Evolutionary conservation across 2,888 invertebrate species (phyloP), one percentile per base, ranked within the genome.

Genomic region (Drosophila putrida): DNA sequence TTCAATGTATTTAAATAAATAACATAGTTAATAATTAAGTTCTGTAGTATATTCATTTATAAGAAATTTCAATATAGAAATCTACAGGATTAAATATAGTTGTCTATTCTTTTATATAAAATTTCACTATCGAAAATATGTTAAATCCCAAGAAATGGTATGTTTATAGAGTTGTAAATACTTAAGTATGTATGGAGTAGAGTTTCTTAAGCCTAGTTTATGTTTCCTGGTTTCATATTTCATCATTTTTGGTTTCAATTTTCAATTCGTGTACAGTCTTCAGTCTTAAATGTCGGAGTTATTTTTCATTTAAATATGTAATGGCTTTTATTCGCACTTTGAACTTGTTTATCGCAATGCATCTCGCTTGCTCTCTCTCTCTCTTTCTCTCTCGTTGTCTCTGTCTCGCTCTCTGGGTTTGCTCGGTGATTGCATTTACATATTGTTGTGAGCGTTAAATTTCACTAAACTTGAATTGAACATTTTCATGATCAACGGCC

Each of bases 381-480:
- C 11, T 49, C 25, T 28, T 27, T 49, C 20, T 41, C 8, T 44
- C 28, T 2, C 8, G 8, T 9, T 31, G 6, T 31, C 31, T 20
- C 20, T 35, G 41, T 3, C 6, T 43, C 49, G 41, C 8, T 25
- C 44, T 11, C 39, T 58, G n/a, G 15, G 28, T 41, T 33, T 38
- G 13, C n/a, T 33, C 4, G 20, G 25, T 41, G 47, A 35, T 25
- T 13, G 4, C 38, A 54, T 61, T 61, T 57, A 11, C 54, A 39
- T 55, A 61, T 36, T 33, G 54, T 33, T 38, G 57, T 39, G 27
- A 69, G 81, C 78, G 66, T 78, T 62, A 76, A 83, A 87, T 84
- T 84, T 84, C 85, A 78, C 83, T 88, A 84, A 84, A 84, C 83
- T 84, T 84, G 83, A 84, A 87, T 84, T 85, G 61, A 87, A 88